Conservation (phyloP, 2,888 invertebrate species). For the Rhingia campestris region DNA sequence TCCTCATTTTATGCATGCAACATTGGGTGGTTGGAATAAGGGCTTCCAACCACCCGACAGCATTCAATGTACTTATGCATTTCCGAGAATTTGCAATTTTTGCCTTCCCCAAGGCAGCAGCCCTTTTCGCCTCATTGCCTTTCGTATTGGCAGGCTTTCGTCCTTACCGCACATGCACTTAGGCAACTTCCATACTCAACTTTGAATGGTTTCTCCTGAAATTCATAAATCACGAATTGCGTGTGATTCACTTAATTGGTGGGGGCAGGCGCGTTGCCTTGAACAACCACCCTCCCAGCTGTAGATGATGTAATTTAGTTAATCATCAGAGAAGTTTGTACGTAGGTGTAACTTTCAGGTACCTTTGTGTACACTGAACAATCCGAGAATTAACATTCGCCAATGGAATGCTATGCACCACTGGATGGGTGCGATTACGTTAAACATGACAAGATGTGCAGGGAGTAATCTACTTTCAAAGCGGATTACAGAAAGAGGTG, state of each 20-base stretch:
- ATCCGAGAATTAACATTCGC: not conserved
- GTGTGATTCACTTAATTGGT: not conserved
- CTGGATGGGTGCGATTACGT: not conserved
- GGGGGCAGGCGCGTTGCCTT: not conserved
- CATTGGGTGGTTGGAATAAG: too few species aligned
- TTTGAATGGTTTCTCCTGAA: not conserved
- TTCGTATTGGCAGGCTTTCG: not conserved
- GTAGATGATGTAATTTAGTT: not conserved
- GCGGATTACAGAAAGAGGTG: constrained; percentile 2
- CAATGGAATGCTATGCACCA: not conserved
- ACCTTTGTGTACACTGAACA: not conserved
- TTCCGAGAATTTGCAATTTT: not conserved
- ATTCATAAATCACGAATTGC: not conserved
- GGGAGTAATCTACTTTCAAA: not conserved
- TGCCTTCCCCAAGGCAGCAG: not conserved
- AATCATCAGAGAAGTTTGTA: not conserved
- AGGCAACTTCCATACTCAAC: not conserved
- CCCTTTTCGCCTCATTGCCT: not conserved
- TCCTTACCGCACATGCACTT: not conserved
- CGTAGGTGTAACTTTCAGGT: not conserved
- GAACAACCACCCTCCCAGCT: too few species aligned
- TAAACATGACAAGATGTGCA: not conserved
- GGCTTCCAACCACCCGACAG: not conserved
- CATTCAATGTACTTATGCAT: not conserved
- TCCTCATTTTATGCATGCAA: too few species aligned